Base-by-base conservation (phyloP, 1,140 invertebrate genomes). In the Ostrea edulis region DNA sequence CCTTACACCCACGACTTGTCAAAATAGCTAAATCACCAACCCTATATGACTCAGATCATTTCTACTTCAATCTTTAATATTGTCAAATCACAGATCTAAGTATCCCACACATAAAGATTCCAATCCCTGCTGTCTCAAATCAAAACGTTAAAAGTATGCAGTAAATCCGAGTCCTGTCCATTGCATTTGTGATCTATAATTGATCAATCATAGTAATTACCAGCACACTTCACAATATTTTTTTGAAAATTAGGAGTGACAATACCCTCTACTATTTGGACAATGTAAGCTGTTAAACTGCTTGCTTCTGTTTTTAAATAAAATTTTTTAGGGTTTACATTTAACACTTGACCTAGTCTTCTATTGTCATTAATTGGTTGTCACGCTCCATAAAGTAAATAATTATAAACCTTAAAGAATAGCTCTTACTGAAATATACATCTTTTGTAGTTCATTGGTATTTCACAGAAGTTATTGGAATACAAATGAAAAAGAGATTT, bases 341-440 rank as follows among this genome's bases (percentile, higher is more conserved):
- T 62, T n/a, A 62, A 62, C 58, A 62, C 58, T 62, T 62, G 58
- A 62, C 14, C 58, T 20, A 14, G n/a, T 62, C 58, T 20, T 3
- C 58, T 62, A 62, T 62, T 62, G 58, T 62, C 58, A 62, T 20
- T 62, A 62, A 62, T 14, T 62, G 58, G 17, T 62, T 62, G 58
- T 62, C n/a, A 62, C 17, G 58, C 58, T 62, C n/a, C 58, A 62
- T n/a, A 62, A 62, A 62, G 58, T n/a, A 62, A 62, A 62, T 62
- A 62, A 62, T 62, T 62, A 62, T 14, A 62, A 20, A 62, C n/a
- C n/a, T 62, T 62, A 11, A 62, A 62, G 58, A 62, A 62, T 62
- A 62, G 58, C n/a, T 62, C 58, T 62, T 62, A 44, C 58, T 14
- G 12, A 62, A 62, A n/a, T 14, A 17, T 62, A n/a, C 17, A 62